Percentiles rank a stretch among this genome's conserved stretches.
Evolutionary conservation across 2,888 invertebrate species (phyloP).

Genomic region (Macrophya annulata): DNA sequence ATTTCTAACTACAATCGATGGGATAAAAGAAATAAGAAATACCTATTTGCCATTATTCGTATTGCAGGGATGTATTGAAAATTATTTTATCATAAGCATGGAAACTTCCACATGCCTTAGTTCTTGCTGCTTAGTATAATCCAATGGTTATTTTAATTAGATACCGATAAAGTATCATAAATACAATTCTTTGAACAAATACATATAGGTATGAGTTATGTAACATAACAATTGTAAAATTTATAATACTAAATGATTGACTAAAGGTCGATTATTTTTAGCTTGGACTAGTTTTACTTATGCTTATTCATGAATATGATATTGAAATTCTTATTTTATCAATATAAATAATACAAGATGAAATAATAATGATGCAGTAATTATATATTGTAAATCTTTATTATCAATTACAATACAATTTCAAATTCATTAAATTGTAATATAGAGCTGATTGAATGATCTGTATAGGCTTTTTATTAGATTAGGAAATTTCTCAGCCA

Average conservation of each 20-base stretch:
- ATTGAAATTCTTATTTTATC: not conserved
- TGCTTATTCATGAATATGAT: not conserved
- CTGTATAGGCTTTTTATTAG: not conserved
- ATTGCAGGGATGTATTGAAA: not conserved
- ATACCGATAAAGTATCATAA: not conserved
- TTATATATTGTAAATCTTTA: not conserved
- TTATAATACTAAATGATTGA: not conserved
- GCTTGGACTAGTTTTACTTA: not conserved
- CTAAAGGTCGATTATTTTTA: not conserved
- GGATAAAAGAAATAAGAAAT: not conserved
- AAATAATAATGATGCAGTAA: not conserved
- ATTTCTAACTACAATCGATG: not conserved
- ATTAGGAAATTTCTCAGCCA: not conserved
- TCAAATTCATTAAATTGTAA: not conserved
- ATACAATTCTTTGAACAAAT: not conserved
- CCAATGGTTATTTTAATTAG: not conserved
- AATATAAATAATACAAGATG: not conserved
- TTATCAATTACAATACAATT: not conserved
- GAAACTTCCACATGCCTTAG: not conserved
- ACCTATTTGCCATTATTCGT: not conserved
- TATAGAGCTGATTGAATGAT: not conserved
- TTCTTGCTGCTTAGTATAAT: not conserved
- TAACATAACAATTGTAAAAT: not conserved
- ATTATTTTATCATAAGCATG: not conserved
- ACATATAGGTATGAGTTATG: not conserved